Evolutionary conservation across 2,797 vertebrate species (phyloP), one percentile per base, ranked within the genome.

Genomic region (Neoniphon sammara): DNA sequence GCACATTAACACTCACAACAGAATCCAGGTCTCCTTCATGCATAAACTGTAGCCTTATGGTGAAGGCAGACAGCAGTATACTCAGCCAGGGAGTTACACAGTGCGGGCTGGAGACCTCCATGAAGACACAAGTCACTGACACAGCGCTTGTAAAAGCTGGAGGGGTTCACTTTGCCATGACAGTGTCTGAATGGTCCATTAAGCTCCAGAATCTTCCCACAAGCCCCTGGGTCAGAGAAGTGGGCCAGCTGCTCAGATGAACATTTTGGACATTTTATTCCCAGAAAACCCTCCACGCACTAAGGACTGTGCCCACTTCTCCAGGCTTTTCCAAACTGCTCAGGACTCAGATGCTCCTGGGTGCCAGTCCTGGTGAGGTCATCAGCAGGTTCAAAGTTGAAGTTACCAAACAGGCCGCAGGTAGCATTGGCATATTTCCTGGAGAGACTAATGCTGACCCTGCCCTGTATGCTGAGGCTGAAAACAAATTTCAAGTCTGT

Each of bases 331-430:
- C 56, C 88, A 80, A 91, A 92, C 59, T 74, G 66, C 15, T 82
- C 57, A 1, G 71, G 72, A 59, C 66, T 84, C 42, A 86, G 46
- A 6, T 12, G 68, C 0, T 78, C 56, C 2, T 77, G 53, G 7
- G 77, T 89, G 0, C 27, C 78, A 65, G 84, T 87, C 4, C 63
- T 69, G 0, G 8, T 31, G 57, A 93, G 82, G 56, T 94, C 91
- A 39, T 93, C 86, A 0, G 25, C n/a, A 1, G 90, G 74, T 39
- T 93, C 70, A 47, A 71, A 74, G 78, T 92, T 94, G 55, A 88
- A 90, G 64, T 94, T 93, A 21, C 88, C 90, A 15, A 91, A 93
- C 11, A 93, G 79, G 42, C 94, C 91, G 73, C 88, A 91, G 50
- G 90, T 82, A 47, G 86, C 27, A 65, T 91, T 86, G 9, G 78